Evolutionary conservation across 2,113 vertebrate genomes (phyloP), one percentile per base, ranked within the genome.

Genomic region (Phainopepla nitens): DNA sequence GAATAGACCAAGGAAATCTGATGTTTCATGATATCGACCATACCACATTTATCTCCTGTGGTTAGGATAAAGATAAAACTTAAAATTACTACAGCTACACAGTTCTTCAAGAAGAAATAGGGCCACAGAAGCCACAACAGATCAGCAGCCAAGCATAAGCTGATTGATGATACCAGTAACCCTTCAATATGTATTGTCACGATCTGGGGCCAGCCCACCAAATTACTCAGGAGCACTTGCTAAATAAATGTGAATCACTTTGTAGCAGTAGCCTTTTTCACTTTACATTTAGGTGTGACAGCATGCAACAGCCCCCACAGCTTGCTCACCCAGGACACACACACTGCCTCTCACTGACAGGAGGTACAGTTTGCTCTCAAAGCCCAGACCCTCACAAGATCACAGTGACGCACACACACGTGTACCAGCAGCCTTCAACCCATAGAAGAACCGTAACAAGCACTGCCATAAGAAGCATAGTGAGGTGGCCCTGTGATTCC

Each of bases 11-110:
- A 44, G 35, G 16, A 47, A 90, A 82, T 41, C 15, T 35, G 21
- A 78, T 21, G 5, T 2, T 0, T 53, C 42, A 5, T 53, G 50
- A 2, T 18, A 56, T 13, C 2, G 1, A 51, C 25, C 27, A 41
- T 1, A 23, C 3, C 1, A 0, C 1, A 2, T 7, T 17, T 35
- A 75, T 29, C 62, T 72, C 54, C 16, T 20, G 15, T 4, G 4
- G 27, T 80, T n/a, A 80, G 42, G 8, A 77, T 35, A 76, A 75
- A 80, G 7, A 54, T 53, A 82, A 77, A 87, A 64, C 45, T 22
- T 53, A 82, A 77, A 87, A 64, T 49, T 22, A 53, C 29, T 82
- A 12, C 31, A 75, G 31, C n/a, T 53, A 60, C 8, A 1, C 49
- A 53, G n/a, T 5, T 69, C 45, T 65, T 76, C 54, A 35, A 53